Evolutionary conservation across 2,888 invertebrate genomes (phyloP).

Genomic region (Bibio marci): DNA sequence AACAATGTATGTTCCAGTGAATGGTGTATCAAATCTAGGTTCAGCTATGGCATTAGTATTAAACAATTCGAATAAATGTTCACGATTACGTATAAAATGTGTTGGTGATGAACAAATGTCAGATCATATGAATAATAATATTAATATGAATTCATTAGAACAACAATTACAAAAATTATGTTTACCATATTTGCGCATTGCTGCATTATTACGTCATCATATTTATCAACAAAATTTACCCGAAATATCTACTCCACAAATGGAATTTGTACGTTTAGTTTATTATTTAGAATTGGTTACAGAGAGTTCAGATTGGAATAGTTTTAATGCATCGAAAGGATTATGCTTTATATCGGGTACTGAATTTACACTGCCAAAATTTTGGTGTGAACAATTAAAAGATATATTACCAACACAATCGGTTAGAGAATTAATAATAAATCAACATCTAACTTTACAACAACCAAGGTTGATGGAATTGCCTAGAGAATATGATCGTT

Average conservation of each 20-base stretch:
- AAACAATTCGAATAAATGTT: constrained; percentile 21
- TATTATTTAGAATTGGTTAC: constrained; percentile 61
- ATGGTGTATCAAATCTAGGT: constrained; percentile 18
- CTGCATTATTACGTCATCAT: constrained; percentile 68
- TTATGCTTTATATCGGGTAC: constrained; percentile 39
- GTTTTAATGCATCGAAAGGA: constrained; percentile 45
- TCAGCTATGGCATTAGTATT: constrained; percentile 26
- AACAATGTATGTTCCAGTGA: constrained; percentile 4
- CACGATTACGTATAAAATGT: constrained; percentile 23
- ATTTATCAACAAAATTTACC: constrained; percentile 63
- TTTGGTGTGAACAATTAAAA: constrained; percentile 55
- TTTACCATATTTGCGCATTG: constrained; percentile 69
- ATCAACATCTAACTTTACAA: constrained; percentile 63
- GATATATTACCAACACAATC: constrained; percentile 26
- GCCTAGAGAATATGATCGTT: constrained; percentile 81
- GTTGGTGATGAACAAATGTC: constrained; percentile 17
- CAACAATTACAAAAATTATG: constrained; percentile 57
- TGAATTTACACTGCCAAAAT: constrained; percentile 35
- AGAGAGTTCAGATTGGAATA: constrained; percentile 44
- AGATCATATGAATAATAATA: not conserved
- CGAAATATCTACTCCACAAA: constrained; percentile 40
- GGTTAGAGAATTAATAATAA: constrained; percentile 44
- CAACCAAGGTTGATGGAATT: constrained; percentile 68
- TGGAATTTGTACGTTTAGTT: constrained; percentile 62
- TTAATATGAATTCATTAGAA: constrained; percentile 26